Evolutionary conservation across 2,797 vertebrate genomes (phyloP).

Genomic region (Fundulus diaphanus): DNA sequence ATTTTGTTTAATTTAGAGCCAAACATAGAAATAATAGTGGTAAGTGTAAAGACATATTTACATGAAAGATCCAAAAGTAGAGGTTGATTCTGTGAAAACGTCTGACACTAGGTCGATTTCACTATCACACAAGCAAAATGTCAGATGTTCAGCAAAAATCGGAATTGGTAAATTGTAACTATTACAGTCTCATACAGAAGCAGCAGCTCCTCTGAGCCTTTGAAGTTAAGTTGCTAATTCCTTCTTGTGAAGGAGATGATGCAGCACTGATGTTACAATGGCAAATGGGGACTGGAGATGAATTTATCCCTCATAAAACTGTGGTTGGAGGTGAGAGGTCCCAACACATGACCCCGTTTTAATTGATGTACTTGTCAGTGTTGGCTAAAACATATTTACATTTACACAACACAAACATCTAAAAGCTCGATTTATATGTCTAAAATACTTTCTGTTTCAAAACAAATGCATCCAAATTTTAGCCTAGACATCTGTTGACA

Average conservation of each 20-base stretch:
- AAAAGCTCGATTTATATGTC: background rate
- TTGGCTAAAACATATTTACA: background rate
- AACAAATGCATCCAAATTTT: background rate
- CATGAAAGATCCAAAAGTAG: background rate
- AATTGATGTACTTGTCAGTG: no score
- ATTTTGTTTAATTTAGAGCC: background rate
- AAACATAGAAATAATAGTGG: background rate
- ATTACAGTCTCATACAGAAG: background rate
- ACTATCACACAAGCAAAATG: background rate
- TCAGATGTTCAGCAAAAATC: background rate
- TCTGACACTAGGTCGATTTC: background rate
- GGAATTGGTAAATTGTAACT: background rate
- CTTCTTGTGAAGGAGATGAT: background rate
- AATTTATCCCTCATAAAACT: background rate
- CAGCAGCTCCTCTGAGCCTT: background rate
- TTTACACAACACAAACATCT: background rate
- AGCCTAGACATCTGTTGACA: no score
- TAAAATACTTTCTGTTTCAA: background rate
- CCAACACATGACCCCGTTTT: background rate
- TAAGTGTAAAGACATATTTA: background rate
- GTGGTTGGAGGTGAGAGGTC: background rate
- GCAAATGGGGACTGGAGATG: background rate
- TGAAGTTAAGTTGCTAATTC: background rate
- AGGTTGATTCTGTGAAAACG: background rate
- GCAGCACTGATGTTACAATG: background rate